Conservation (phyloP, 1,140 invertebrate genomes). For the Trichogramma pretiosum region DNA sequence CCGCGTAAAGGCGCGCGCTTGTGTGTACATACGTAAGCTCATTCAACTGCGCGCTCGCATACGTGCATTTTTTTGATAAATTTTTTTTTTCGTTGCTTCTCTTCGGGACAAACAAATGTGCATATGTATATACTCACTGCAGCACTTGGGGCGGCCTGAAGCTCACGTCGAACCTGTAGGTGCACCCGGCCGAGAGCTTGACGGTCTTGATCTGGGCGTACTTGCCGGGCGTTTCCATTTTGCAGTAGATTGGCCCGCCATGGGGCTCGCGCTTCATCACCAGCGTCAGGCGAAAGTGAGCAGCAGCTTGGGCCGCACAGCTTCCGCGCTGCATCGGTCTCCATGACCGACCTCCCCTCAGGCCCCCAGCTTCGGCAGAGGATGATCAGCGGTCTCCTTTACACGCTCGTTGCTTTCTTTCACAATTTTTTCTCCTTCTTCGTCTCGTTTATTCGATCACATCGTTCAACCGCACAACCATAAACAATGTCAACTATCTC, state of each 20-base stretch:
- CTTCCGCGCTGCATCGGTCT: conserved; percentile 38
- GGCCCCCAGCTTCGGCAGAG: background rate
- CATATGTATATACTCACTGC: conserved; percentile 38
- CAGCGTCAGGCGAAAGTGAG: conserved; percentile 45
- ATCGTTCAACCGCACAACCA: too few relatives aligned
- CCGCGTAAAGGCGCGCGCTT: too few relatives aligned
- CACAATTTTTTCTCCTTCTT: background rate
- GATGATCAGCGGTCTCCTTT: background rate
- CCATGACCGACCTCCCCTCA: conserved; percentile 24
- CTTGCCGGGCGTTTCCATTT: conserved; percentile 44
- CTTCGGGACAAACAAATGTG: background rate
- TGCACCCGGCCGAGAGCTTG: conserved; percentile 44
- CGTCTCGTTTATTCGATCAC: too few relatives aligned
- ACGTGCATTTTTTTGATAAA: too few relatives aligned
- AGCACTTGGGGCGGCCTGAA: conserved; percentile 48
- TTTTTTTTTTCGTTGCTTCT: too few relatives aligned
- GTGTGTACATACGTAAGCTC: too few relatives aligned
- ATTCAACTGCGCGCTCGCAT: too few relatives aligned
- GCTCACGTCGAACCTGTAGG: conserved; percentile 46
- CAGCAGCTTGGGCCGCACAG: too few relatives aligned
- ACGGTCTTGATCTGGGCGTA: conserved; percentile 46
- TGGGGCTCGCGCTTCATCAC: conserved; percentile 42
- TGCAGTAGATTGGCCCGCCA: conserved; percentile 44
- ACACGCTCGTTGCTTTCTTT: background rate
- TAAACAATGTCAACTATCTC: too few relatives aligned